Base-by-base conservation (phyloP, 2,888 invertebrate species). In the Endotricha flammealis region DNA sequence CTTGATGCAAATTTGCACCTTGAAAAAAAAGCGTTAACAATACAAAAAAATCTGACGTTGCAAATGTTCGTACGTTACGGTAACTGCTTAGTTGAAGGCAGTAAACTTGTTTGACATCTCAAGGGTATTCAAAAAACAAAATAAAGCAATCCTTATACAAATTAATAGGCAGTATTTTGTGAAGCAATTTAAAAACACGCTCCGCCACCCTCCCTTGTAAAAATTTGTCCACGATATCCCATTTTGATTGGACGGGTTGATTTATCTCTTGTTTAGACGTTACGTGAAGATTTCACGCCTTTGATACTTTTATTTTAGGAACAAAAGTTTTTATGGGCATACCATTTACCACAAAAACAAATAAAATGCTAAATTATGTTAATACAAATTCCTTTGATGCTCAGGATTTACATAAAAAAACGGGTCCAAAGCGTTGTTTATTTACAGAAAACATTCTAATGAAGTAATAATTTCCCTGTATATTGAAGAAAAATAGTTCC, bases 171-270 rank as follows among this genome's bases (percentile, higher is more conserved):
- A 70, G 62, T 54, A 62, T 74, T 76, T 75, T 79, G 77, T 79
- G 72, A 65, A 71, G 73, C 80, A 75, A 82, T 85, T 85, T 80
- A 70, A 78, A 76, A 77, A 70, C 79, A 78, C 68, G 74, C 69
- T 73, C 67, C 66, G 47, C 54, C 74, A 60, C 79, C 75, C 81
- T 72, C 78, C 74, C 74, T 55, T 56, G 65, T 69, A 71, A 69
- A 76, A 82, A 80, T 83, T 81, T 82, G 81, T 80, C 82, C 70
- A 72, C 68, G 68, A 80, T 83, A 80, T 77, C 75, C 80, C 75
- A 66, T 82, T 85, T 82, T 83, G 83, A 85, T 85, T 79, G 70
- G 79, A 78, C 74, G 69, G 67, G 69, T 74, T 81, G 85, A 85
- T 83, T 85, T 85, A 85, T 85, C 71, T 76, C 76, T 74, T 79